Conservation (phyloP, 2,113 vertebrate genomes). For the Hippocampus comes region DNA sequence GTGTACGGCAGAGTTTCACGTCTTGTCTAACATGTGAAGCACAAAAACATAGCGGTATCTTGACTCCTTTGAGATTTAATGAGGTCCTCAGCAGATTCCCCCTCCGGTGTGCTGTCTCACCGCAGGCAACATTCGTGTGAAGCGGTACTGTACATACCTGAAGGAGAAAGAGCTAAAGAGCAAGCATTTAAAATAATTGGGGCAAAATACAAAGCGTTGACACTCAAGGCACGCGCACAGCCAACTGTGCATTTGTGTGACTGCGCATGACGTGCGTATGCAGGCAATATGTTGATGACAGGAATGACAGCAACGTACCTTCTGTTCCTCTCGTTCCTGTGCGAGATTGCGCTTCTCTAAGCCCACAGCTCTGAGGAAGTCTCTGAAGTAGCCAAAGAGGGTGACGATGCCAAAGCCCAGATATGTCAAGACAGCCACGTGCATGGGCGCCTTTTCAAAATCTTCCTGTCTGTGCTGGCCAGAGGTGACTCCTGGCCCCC, state of each 20-base stretch:
- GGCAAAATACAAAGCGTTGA: conserved; percentile 41
- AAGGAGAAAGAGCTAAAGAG: conserved; percentile 35
- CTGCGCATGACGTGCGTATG: conserved; percentile 10
- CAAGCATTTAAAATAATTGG: conserved; percentile 46
- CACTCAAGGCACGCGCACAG: conserved; percentile 21
- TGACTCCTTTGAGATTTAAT: conserved; percentile 67
- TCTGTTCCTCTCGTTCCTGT: conserved; percentile 85
- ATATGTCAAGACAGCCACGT: conserved; percentile 86
- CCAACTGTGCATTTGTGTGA: conserved; percentile 10
- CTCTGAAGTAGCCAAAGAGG: conserved; percentile 89
- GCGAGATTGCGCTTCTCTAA: conserved; percentile 84
- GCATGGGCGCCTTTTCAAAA: conserved; percentile 87
- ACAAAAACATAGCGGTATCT: conserved; percentile 41
- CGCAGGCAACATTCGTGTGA: conserved; percentile 55
- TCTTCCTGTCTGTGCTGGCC: conserved; percentile 69
- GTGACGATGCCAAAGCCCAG: conserved; percentile 86
- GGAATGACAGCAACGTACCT: conserved; percentile 69
- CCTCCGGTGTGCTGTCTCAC: conserved; percentile 54
- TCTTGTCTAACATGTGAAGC: conserved; percentile 38
- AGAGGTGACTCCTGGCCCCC: conserved; percentile 56
- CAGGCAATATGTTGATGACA: conserved; percentile 11
- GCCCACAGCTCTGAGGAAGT: conserved; percentile 86
- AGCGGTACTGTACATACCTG: conserved; percentile 28
- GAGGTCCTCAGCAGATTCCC: conserved; percentile 55
- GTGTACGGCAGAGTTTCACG: conserved; percentile 10